phyloP scores from a whole-genome alignment of 2,888 invertebrate species.

The Cyrtodaria siliqua region DNA sequence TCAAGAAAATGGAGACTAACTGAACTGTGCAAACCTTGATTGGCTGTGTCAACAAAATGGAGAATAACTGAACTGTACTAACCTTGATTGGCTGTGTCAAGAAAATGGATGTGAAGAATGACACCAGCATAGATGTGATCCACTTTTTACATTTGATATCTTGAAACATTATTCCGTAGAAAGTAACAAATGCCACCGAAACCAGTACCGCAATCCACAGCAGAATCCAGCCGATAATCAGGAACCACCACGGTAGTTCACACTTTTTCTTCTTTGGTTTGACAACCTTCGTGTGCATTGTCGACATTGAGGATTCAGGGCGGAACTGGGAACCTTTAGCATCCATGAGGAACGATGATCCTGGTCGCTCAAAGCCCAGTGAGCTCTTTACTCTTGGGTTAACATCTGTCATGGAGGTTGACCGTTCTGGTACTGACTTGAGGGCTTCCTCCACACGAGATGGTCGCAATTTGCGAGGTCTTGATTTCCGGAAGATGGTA shows the following conservation, averaged over 20 bases:
- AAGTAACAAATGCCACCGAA: slow-evolving; percentile 86
- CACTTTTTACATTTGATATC: slow-evolving; percentile 86
- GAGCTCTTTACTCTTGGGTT: slow-evolving; percentile 63
- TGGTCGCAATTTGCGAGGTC: slow-evolving; percentile 82
- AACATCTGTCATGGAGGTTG: slow-evolving; percentile 68
- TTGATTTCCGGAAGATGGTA: slow-evolving; percentile 86
- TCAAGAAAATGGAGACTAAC: too few relatives aligned
- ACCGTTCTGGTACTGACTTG: slow-evolving; percentile 56
- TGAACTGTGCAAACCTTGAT: too few relatives aligned
- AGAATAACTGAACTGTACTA: too few relatives aligned
- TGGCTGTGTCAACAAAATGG: too few relatives aligned
- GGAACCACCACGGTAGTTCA: slow-evolving; percentile 84
- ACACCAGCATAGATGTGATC: slow-evolving; percentile 86
- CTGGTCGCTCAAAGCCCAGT: slow-evolving; percentile 37
- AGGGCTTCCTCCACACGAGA: slow-evolving; percentile 82
- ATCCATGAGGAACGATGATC: slow-evolving; percentile 63
- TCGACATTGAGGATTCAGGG: slow-evolving; percentile 62
- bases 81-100: slow-evolving; percentile 87
- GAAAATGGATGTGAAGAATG: slow-evolving; percentile 86
- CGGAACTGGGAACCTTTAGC: slow-evolving; percentile 62
- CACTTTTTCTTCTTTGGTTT: slow-evolving; percentile 79
- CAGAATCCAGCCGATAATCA: slow-evolving; percentile 86
- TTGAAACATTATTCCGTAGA: slow-evolving; percentile 87
- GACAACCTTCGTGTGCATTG: slow-evolving; percentile 7
- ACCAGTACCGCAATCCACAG: slow-evolving; percentile 83